Conservation (phyloP, 2,888 invertebrate species). For the Gandaritis pyraliata region DNA sequence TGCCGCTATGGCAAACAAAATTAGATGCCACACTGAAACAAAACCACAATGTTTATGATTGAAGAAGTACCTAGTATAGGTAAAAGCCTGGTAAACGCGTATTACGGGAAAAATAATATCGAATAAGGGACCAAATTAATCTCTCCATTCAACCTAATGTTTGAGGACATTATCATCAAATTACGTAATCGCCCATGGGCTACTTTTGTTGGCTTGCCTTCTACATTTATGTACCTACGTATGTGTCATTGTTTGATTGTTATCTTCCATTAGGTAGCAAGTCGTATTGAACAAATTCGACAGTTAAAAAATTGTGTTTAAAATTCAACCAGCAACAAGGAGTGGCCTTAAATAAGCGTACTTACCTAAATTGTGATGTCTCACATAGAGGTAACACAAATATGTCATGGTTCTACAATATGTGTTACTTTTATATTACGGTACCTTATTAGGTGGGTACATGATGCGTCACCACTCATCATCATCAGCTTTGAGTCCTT, state of each 20-base stretch:
- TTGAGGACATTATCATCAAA: neutral
- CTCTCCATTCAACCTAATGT: neutral
- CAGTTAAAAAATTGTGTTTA: slow-evolving; percentile 3
- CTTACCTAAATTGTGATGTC: slow-evolving; percentile 18
- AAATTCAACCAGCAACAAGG: slow-evolving; percentile 12
- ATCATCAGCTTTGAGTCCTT: no score
- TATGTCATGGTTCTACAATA: neutral
- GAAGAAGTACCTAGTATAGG: neutral
- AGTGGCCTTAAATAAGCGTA: slow-evolving; percentile 13
- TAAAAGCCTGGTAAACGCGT: neutral
- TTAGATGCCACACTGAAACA: slow-evolving; percentile 72
- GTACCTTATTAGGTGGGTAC: no score
- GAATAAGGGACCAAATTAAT: no score
- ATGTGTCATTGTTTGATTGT: slow-evolving; percentile 13
- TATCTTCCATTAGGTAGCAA: slow-evolving; percentile 17
- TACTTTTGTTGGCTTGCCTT: slow-evolving; percentile 13
- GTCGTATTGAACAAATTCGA: neutral
- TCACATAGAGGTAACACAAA: slow-evolving; percentile 3
- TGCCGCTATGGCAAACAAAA: slow-evolving; percentile 65
- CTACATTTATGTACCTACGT: neutral
- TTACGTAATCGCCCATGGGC: slow-evolving; percentile 24
- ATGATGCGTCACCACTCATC: no score
- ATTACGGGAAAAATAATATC: no score
- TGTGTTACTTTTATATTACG: no score
- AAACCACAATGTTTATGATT: neutral